These are phyloP conservation scores for Corvus cornix DNA, from an alignment of 2,113 vertebrate genomes.

Conservation along the genomic window DNA sequence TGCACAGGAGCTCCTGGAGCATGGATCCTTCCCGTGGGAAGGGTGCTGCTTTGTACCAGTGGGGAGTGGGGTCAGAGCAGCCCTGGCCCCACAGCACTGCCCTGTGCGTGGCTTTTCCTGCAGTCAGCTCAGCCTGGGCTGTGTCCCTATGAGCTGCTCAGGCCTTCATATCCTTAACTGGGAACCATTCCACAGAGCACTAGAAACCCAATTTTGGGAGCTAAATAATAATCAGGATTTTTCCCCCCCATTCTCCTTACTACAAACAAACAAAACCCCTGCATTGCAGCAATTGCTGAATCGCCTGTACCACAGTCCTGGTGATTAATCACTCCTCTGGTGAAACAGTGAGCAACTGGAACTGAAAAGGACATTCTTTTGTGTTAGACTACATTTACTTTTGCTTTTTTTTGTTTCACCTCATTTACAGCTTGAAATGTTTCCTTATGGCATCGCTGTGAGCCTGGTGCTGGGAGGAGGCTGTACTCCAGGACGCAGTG, in stretches of 20 bases:
- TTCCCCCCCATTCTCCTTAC: neutral
- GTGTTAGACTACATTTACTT: neutral
- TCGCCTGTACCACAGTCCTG: neutral
- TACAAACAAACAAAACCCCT: conserved; percentile 50
- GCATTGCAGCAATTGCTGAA: conserved; percentile 53
- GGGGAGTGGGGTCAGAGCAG: accelerated
- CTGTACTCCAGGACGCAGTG: accelerated
- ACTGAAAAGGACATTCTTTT: neutral
- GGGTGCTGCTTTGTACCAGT: accelerated
- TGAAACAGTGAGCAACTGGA: conserved; percentile 16
- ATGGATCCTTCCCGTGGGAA: accelerated
- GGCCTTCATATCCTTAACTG: neutral
- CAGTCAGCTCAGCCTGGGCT: neutral
- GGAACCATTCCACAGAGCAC: neutral
- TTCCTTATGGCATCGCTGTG: neutral
- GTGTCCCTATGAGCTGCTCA: too few species aligned
- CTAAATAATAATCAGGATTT: neutral
- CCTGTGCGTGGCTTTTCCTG: accelerated
- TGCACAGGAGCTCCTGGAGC: neutral
- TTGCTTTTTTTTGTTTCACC: neutral
- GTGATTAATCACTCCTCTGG: conserved; percentile 61
- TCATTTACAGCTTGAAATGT: neutral
- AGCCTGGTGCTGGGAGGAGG: neutral
- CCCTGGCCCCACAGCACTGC: neutral
- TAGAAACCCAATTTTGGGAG: neutral